Evolutionary conservation across 2,888 invertebrate genomes (phyloP).

Genomic region (Seira musarum): DNA sequence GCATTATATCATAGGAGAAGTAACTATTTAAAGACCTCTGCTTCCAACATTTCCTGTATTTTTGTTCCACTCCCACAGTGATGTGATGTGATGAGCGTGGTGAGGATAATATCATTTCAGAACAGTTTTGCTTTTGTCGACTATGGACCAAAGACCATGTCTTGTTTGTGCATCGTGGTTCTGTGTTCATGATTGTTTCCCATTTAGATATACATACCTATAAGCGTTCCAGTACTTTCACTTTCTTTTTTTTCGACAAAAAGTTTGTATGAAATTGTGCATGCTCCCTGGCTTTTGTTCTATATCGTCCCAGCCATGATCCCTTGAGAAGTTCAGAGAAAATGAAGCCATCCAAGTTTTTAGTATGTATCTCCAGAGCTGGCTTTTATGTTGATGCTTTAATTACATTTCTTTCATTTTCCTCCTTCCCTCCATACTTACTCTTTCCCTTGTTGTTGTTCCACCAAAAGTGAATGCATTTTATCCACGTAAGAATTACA

Average conservation of each 20-base stretch:
- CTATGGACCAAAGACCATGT: background rate
- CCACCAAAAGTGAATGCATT: no score
- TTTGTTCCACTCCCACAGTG: no score
- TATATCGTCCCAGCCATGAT: constrained; percentile 6
- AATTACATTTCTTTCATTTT: constrained; percentile 42
- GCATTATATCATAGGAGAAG: no score
- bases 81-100: background rate
- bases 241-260: constrained; percentile 11
- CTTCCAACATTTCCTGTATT: no score
- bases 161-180: constrained; percentile 30
- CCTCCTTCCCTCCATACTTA: background rate
- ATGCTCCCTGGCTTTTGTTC: constrained; percentile 18
- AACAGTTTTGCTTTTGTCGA: background rate
- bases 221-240: background rate
- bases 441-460: constrained; percentile 12
- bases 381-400: constrained; percentile 50
- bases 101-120: background rate
- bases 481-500: no score
- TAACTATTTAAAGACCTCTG: no score
- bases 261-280: background rate
- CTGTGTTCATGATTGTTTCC: constrained; percentile 9
- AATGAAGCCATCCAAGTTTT: constrained; percentile 48
- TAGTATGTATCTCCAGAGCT: constrained; percentile 43
- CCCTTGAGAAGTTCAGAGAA: constrained; percentile 34
- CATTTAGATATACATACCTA: background rate